These are phyloP conservation scores for Zygothrica quintamaculata DNA, from an alignment of 2,888 invertebrate species.

Conservation along the genomic window DNA sequence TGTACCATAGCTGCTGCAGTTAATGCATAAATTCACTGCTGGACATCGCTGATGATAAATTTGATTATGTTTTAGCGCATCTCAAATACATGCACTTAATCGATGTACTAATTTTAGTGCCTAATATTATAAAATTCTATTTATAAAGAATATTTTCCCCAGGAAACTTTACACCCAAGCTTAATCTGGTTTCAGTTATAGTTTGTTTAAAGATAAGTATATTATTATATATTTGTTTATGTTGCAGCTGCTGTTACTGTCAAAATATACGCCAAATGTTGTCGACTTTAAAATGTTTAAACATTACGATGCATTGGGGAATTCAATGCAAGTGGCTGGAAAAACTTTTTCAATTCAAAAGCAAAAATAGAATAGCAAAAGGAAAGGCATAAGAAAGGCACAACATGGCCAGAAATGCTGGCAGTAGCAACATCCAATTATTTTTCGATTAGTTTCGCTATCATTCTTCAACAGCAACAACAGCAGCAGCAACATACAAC, in stretches of 20 bases:
- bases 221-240: conserved; percentile 46
- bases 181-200: too few species aligned
- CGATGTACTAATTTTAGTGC: conserved; percentile 18
- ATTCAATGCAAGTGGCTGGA: conserved; percentile 72
- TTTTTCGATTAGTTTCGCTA: conserved; percentile 84
- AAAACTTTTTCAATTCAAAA: conserved; percentile 57
- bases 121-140: too few species aligned
- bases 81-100: conserved; percentile 45
- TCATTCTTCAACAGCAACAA: conserved; percentile 80
- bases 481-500: conserved; percentile 27
- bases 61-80: conserved; percentile 32
- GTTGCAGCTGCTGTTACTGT: conserved; percentile 67
- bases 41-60: conserved; percentile 70
- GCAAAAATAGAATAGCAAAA: conserved; percentile 37
- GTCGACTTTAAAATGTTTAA: conserved; percentile 77
- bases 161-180: too few species aligned
- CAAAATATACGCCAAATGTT: conserved; percentile 68
- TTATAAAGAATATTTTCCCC: too few species aligned
- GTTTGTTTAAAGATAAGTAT: not conserved
- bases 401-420: conserved; percentile 36
- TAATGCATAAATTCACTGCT: conserved; percentile 80
- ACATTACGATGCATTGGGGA: conserved; percentile 82
- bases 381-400: conserved; percentile 49
- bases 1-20: conserved; percentile 68
- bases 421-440: conserved; percentile 81